phyloP scores from a whole-genome alignment of 2,113 vertebrate genomes.

The Okapia johnstoni region DNA sequence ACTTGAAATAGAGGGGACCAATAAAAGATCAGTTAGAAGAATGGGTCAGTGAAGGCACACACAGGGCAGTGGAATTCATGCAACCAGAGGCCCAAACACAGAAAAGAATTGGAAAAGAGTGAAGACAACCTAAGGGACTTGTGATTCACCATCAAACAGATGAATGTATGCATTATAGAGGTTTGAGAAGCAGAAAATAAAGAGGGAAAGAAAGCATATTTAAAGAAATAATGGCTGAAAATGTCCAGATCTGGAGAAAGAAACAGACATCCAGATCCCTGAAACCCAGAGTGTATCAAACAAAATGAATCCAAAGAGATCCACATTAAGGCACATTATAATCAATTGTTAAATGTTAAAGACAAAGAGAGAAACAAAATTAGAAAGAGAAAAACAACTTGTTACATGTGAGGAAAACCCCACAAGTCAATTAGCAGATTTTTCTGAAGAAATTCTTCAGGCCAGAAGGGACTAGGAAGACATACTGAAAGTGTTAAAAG shows the following conservation, averaged over 20 bases:
- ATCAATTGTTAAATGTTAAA: background rate
- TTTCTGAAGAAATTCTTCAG: background rate
- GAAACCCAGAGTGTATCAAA: background rate
- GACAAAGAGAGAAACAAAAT: background rate
- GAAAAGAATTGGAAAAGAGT: background rate
- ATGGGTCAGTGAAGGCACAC: background rate
- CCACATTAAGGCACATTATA: background rate
- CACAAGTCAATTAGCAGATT: background rate
- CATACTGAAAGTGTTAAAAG: fast-evolving
- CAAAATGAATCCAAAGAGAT: background rate
- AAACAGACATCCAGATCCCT: background rate
- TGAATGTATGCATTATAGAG: background rate
- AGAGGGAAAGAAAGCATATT: background rate
- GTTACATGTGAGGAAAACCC: background rate
- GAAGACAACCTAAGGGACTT: background rate
- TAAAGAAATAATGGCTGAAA: background rate
- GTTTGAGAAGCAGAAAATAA: background rate
- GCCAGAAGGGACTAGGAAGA: background rate
- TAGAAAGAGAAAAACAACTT: background rate
- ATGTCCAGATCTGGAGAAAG: background rate
- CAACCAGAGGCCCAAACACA: background rate
- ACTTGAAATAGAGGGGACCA: background rate
- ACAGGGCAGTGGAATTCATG: background rate
- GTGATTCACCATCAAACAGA: background rate
- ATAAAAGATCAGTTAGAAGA: background rate